Base-by-base conservation (phyloP, 2,888 invertebrate species). In the Cephonodes hylas region DNA sequence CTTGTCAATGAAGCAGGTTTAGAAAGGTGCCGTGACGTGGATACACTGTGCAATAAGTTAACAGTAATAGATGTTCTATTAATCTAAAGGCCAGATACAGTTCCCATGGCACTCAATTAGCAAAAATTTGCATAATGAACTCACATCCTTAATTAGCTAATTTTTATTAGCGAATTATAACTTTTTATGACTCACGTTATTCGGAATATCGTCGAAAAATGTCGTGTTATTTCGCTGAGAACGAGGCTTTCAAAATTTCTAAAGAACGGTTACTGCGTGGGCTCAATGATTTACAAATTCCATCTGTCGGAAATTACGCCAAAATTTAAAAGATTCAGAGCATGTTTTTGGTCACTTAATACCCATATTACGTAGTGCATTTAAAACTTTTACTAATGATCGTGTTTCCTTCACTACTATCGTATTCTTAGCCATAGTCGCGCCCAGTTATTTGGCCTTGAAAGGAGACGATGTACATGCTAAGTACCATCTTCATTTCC, bases 21-120 rank as follows among this genome's bases (percentile, higher is more conserved):
- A 66, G 69, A 69, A 68, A 69, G 63, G 66, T 69, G 48, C 53
- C 20, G 64, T 63, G 59, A 60, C 59, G 59, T 60, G 53, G 44
- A 44, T 62, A 62, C 53, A 31, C 63, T 63, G 42, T 53, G 42
- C 31, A 57, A 46, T 56, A 38, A 34, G 22, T 25, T 59, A 42
- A 18, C 13, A 23, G 38, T 42, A 15, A 34, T 25, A 42, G n/a
- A 34, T 58, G 45, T 5, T 23, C 44, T 34, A 53, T 31, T 8
- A 53, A 48, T 48, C 7, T n/a, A 27, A 18, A 18, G 23, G 13
- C 27, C 5, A 18, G 23, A 46, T 10, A 27, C 10, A 7, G 31
- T 8, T 31, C 27, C 27, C 53, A 27, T 31, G 53, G 7, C 4
- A 3, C 1, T 27, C 53, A 53, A 53, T 53, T 53, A 53, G 53